Base-by-base conservation (phyloP, 2,113 vertebrate species). In the Bubo blakistoni region DNA sequence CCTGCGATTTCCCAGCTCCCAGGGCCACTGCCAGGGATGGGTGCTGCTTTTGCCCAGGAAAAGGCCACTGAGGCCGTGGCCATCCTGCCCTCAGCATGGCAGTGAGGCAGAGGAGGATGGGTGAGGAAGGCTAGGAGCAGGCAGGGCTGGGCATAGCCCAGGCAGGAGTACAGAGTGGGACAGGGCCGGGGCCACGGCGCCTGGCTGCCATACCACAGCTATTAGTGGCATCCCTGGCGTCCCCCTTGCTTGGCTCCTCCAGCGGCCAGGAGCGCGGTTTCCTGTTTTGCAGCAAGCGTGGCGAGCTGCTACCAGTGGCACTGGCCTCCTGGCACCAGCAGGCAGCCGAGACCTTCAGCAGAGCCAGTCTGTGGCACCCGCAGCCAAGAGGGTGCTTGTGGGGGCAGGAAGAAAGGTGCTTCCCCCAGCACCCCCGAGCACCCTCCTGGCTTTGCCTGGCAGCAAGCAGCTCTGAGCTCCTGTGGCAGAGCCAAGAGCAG, bases 171-270 rank as follows among this genome's bases (percentile, higher is more conserved):
- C 54, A 30, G n/a, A 65, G 44, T 13, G 3, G 67, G 62, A 67
- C 47, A 57, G 32, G 65, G 38, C 44, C 6, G 1, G 58, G 54
- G 38, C 58, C 21, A 32, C 1, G 5, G 47, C 3, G 57, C 79
- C 76, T 71, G 54, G 38, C 88, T 94, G 66, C 73, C 69, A 73
- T 29, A 73, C 84, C 95, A 94, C 93, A 95, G 96, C 90, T 81
- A 97, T 90, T 86, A 72, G 62, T 78, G 80, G 93, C 96, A 97
- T 93, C 67, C 61, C 27, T 72, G 87, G 91, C n/a, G 7, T 92
- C 76, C 72, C 57, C 29, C 69, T 70, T 4, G 1, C 46, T 63
- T 34, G 2, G 16, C 16, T 38, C 57, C 84, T 80, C 58, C 72
- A 72, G 79, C 5, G 7, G 87, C 71, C 5, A 13, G 54, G 19